Conservation (phyloP, 2,888 invertebrate genomes). For the Rhabditophanes sp. region DNA sequence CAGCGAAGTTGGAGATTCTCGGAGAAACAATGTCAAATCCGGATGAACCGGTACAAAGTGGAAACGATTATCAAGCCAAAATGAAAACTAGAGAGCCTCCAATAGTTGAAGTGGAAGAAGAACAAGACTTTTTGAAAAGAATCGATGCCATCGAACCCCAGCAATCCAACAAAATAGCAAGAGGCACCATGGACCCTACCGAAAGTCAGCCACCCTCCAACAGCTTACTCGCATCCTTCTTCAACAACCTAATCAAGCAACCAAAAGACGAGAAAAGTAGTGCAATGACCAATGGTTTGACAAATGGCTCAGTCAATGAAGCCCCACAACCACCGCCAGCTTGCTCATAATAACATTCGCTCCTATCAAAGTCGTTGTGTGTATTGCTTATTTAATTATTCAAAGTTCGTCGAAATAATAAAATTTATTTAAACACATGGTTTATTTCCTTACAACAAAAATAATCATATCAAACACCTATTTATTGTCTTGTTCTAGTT, state of each 20-base stretch:
- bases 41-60: constrained; percentile 7
- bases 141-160: constrained; percentile 2
- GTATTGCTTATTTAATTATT: constrained; percentile 4
- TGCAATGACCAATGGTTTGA: too few species aligned
- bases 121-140: not conserved
- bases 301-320: too few species aligned
- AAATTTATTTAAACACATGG: not conserved
- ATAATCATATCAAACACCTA: not conserved
- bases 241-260: constrained; percentile 36
- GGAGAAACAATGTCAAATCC: constrained; percentile 13
- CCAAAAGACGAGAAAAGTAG: too few species aligned
- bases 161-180: constrained; percentile 1
- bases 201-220: constrained; percentile 9
- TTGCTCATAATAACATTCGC: too few species aligned
- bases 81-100: constrained; percentile 1
- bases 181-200: constrained; percentile 1
- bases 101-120: constrained; percentile 2
- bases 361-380: constrained; percentile 8
- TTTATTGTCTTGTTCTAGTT: too few species aligned
- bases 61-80: constrained; percentile 1
- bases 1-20: constrained; percentile 34
- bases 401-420: not conserved
- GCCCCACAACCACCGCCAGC: too few species aligned
- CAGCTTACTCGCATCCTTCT: constrained; percentile 37
- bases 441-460: not conserved